Evolutionary conservation across 2,888 invertebrate genomes (phyloP).

Genomic region (Cantharis flavilabris): DNA sequence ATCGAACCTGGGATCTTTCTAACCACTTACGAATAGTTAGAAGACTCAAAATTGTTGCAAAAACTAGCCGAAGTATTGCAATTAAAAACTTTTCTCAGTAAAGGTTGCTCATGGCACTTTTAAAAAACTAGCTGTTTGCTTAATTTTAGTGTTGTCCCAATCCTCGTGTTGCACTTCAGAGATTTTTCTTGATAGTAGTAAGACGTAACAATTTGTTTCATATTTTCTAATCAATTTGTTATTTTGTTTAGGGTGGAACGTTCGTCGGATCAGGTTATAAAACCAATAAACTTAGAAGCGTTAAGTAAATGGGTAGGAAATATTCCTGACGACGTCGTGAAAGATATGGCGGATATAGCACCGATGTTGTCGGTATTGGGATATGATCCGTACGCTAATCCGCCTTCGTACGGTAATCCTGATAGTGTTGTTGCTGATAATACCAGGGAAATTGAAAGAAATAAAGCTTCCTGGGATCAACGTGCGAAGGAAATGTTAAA

Average conservation of each 20-base stretch:
- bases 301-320: conserved; percentile 90
- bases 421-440: conserved; percentile 75
- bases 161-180: too few species aligned
- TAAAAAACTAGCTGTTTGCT: too few species aligned
- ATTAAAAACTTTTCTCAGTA: too few species aligned
- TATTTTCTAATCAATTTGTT: conserved; percentile 19
- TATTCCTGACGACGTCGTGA: conserved; percentile 87
- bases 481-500: conserved; percentile 55
- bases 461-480: conserved; percentile 52
- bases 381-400: conserved; percentile 96
- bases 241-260: conserved; percentile 81
- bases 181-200: not conserved
- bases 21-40: too few species aligned
- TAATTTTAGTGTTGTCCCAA: too few species aligned
- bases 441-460: conserved; percentile 52
- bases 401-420: conserved; percentile 90
- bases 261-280: conserved; percentile 98
- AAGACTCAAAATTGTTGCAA: too few species aligned
- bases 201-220: not conserved
- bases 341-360: conserved; percentile 90
- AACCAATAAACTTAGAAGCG: conserved; percentile 96
- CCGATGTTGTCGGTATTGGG: conserved; percentile 92
- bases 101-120: too few species aligned
- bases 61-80: too few species aligned
- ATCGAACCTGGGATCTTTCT: too few species aligned